These are phyloP conservation scores for Eupsittula cactorum DNA, from an alignment of 2,113 vertebrate genomes.

Conservation along the genomic window DNA sequence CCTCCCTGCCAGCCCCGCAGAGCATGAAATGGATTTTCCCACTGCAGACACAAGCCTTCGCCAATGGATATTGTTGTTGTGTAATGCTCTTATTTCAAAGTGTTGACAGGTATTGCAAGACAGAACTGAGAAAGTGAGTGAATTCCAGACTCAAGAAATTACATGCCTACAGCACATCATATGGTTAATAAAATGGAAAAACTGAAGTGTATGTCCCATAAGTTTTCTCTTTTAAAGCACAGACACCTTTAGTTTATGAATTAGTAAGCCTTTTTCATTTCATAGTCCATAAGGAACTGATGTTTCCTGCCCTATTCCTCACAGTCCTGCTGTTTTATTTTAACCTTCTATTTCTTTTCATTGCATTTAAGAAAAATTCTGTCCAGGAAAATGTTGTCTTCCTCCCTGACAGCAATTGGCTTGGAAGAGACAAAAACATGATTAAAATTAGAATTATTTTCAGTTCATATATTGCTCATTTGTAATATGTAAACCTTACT, in stretches of 20 bases:
- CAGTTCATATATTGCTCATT: neutral
- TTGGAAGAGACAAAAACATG: neutral
- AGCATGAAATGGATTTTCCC: neutral
- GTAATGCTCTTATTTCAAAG: conserved; percentile 15
- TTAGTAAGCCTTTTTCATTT: conserved; percentile 60
- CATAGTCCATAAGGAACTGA: neutral
- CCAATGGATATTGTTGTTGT: neutral
- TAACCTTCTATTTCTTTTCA: conserved; percentile 24
- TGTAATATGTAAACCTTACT: neutral
- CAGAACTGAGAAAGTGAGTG: neutral
- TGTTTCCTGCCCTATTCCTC: conserved; percentile 33
- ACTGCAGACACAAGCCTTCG: neutral
- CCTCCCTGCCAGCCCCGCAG: neutral
- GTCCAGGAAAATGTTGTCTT: neutral
- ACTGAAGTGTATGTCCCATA: neutral
- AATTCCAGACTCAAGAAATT: conserved; percentile 17
- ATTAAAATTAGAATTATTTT: neutral
- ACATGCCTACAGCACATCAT: conserved; percentile 17
- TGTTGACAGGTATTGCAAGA: conserved; percentile 8
- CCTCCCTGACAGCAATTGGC: neutral
- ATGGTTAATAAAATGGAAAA: conserved; percentile 63
- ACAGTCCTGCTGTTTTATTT: conserved; percentile 27
- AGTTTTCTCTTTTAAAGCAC: conserved; percentile 35
- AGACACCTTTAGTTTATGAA: conserved; percentile 58
- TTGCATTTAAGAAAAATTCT: conserved; percentile 4